A percentile compares a stretch with the other conserved stretches of the same genome.
Evolutionary conservation across 1,140 invertebrate species (phyloP).

Genomic region (Coboldia fuscipes): DNA sequence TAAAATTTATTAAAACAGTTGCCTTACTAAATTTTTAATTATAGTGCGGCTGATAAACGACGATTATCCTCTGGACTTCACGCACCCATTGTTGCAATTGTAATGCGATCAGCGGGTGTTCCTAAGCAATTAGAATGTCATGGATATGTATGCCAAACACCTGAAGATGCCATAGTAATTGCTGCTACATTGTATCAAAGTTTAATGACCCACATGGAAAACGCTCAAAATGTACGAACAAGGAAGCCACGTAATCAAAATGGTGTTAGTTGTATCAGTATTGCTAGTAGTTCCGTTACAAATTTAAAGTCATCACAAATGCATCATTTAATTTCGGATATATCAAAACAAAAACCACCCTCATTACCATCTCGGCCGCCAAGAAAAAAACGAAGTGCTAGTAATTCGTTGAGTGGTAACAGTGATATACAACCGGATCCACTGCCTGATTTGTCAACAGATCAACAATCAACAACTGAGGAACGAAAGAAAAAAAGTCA

Average conservation of each 20-base stretch:
- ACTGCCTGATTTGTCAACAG: slow-evolving; percentile 14
- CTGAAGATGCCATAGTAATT: slow-evolving; percentile 75
- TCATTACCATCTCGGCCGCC: slow-evolving; percentile 27
- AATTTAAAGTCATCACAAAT: background rate
- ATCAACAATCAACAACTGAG: slow-evolving; percentile 18
- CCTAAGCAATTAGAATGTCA: slow-evolving; percentile 69
- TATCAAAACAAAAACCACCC: slow-evolving; percentile 10
- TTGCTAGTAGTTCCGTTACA: slow-evolving; percentile 28
- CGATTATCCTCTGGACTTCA: slow-evolving; percentile 25
- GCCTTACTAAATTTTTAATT: slow-evolving; percentile 6
- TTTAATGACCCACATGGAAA: slow-evolving; percentile 54
- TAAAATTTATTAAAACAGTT: background rate
- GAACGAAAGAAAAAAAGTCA: slow-evolving; percentile 18
- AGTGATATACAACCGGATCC: slow-evolving; percentile 25
- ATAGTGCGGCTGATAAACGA: slow-evolving; percentile 16
- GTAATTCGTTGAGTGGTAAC: slow-evolving; percentile 31
- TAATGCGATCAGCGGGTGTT: slow-evolving; percentile 61
- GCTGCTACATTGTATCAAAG: slow-evolving; percentile 76
- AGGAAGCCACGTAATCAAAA: slow-evolving; percentile 36
- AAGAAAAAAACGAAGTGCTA: slow-evolving; percentile 31
- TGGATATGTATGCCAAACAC: slow-evolving; percentile 67
- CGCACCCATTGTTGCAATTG: slow-evolving; percentile 73
- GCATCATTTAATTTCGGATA: no score
- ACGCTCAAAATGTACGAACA: slow-evolving; percentile 20
- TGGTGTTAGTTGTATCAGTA: slow-evolving; percentile 44